Base-by-base conservation (phyloP, 2,888 invertebrate genomes). In the Ellobium chinense region DNA sequence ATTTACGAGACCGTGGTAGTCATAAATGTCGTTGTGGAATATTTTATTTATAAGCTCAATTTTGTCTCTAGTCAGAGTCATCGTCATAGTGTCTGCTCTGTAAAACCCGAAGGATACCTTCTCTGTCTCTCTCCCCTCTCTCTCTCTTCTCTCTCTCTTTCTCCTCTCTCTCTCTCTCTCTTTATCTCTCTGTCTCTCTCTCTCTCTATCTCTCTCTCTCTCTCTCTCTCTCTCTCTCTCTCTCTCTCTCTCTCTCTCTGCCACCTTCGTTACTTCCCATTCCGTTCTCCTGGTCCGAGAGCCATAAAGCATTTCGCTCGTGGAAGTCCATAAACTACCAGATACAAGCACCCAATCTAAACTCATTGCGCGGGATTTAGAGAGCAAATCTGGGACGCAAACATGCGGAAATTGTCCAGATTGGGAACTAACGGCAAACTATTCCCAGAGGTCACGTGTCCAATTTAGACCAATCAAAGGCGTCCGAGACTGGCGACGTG, bases 341-440 rank as follows among this genome's bases (percentile, higher is more conserved):
- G 29, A 74, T 62, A 63, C 74, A 63, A 74, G 39, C 29, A 18
- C 36, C 76, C 76, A 76, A 66, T 76, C 65, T 66, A 76, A 66
- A 76, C 76, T 56, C 76, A 63, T 65, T 76, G 76, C 54, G 18
- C 65, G 60, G 62, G 78, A 69, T 70, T 78, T 60, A 27, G 70
- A 56, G 70, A 70, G 70, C 78, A 78, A 78, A 78, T 78, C 62
- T 78, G 69, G 31, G 31, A 37, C 31, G 63, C 78, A 78, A 78
- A 78, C 78, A 78, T 78, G 78, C 78, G 78, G 78, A 78, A 78
- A 78, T 78, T 78, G 78, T 78, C 78, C 78, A 69, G 78, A 70
- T 46, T 78, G 70, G 34, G 63, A 63, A 46, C 76, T 34, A 76
- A 76, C 76, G 66, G 74, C 76, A 66, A 76, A 76, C 65, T 31